Base-by-base conservation (phyloP, 2,888 invertebrate genomes). In the Anagyrus pseudococci region DNA sequence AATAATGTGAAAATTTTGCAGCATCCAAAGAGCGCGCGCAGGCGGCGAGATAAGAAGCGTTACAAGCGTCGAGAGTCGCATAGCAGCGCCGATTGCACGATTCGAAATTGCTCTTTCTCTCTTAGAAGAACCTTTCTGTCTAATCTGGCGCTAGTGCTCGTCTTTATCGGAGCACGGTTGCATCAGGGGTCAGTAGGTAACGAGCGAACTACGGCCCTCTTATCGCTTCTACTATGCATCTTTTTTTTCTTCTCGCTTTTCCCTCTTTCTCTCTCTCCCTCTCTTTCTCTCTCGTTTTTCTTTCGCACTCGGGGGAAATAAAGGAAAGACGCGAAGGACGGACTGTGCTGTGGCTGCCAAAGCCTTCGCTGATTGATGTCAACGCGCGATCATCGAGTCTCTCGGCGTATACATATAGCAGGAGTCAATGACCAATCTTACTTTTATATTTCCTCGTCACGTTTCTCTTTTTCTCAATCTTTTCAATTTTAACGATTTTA, bases 171-270 rank as follows among this genome's bases (percentile, higher is more conserved):
- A 58, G 57, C 58, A 25, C 33, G 58, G 64, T 69, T 68, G 67
- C 69, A 66, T 69, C 68, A 69, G 62, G 67, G 69, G 71, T 70
- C 70, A 70, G 64, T 66, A 67, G 68, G 68, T 70, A 68, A 68
- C 64, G 67, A 67, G 67, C 64, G 61, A 60, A 62, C 66, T 37
- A 37, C 15, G 67, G 17, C 2, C 40, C 29, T 62, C 64, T 66
- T 66, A 64, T 63, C 64, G 4, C n/a, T 43, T 43, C 17, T 43
- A 17, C 44, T 8, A 41, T 17, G 19, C 17, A 17, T 43, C 8
- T 43, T 2, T 4, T 43, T 43, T 17, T 43, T 7, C 4, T 4
- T 29, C 29, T 29, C 10, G 29, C 10, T 10, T 29, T 10, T 29
- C 10, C 29, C 10, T 29, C 29, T 29, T 29, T 29, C 10, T 29